phyloP scores from a whole-genome alignment of 1,140 invertebrate species.

The Oedothorax gibbosus region DNA sequence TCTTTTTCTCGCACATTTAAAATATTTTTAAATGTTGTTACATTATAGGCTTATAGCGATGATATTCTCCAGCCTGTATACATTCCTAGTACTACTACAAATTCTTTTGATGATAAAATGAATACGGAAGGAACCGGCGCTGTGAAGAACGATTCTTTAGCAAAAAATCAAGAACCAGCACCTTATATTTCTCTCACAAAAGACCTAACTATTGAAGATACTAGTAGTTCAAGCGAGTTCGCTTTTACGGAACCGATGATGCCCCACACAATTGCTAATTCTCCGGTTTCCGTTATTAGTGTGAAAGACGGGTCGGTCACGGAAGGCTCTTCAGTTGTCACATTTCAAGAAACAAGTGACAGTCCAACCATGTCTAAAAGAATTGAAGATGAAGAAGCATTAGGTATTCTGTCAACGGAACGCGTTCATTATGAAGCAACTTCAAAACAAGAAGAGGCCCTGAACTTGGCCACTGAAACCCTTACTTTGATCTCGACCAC shows the following conservation, averaged over 20 bases:
- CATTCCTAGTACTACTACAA: not conserved
- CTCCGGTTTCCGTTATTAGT: not conserved
- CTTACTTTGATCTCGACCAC: too few relatives aligned
- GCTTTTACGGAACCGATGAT: too few relatives aligned
- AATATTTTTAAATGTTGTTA: too few relatives aligned
- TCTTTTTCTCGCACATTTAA: too few relatives aligned
- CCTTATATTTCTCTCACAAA: conserved; percentile 2
- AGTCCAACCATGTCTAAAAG: not conserved
- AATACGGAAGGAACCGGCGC: not conserved
- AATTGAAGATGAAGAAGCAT: not conserved
- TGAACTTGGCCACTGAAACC: not conserved
- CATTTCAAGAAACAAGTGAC: not conserved
- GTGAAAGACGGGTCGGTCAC: not conserved
- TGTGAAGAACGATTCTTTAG: not conserved
- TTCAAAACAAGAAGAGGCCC: not conserved
- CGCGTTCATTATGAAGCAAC: not conserved
- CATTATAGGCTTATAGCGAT: too few relatives aligned
- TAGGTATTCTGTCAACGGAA: conserved; percentile 1
- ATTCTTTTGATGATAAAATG: not conserved
- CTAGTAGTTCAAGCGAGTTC: not conserved
- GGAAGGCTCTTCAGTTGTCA: not conserved
- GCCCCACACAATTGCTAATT: not conserved
- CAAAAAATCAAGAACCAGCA: too few relatives aligned
- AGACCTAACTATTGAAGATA: not conserved
- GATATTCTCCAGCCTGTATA: not conserved